Conservation (phyloP, 37 sponge, comb jelly and placozoan genomes). For the Haliclona indistincta region DNA sequence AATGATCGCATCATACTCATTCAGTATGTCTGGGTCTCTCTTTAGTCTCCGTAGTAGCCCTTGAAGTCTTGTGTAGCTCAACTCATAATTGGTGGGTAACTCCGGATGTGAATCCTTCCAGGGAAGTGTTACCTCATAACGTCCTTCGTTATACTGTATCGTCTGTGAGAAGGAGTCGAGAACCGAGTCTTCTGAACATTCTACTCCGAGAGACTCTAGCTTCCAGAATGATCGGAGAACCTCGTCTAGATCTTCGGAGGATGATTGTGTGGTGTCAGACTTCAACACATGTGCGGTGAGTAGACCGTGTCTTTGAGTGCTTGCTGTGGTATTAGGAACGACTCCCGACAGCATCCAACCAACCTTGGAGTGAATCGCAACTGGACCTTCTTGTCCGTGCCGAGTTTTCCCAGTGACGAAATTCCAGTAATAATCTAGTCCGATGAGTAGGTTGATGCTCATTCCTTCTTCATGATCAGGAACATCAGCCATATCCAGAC, state of each 20-base stretch:
- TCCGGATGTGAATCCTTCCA: constrained; percentile 35
- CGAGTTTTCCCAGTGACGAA: constrained; percentile 6
- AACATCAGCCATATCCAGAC: neutral
- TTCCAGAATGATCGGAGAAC: constrained; percentile 46
- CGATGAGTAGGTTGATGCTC: neutral
- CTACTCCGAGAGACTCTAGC: constrained; percentile 38
- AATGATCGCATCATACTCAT: constrained; percentile 53
- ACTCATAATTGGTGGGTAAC: constrained; percentile 46
- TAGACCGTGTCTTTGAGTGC: no score
- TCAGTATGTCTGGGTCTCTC: constrained; percentile 37
- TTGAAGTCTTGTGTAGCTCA: constrained; percentile 36
- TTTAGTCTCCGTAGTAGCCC: constrained; percentile 36
- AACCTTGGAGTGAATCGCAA: constrained; percentile 19
- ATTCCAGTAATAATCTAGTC: constrained; percentile 22
- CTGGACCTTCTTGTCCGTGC: constrained; percentile 10
- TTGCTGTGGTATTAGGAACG: no score
- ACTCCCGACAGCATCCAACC: constrained; percentile 30
- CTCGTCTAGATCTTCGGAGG: constrained; percentile 9
- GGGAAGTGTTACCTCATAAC: constrained; percentile 20
- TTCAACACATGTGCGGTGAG: no score
- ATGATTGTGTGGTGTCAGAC: constrained; percentile 1
- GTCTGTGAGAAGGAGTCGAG: constrained; percentile 1
- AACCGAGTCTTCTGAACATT: constrained; percentile 10
- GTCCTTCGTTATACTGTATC: constrained; percentile 12
- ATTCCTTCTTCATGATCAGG: neutral